Percentiles rank a stretch among this genome's conserved stretches.
These are phyloP conservation scores for Cyphomyrmex costatus DNA, from an alignment of 1,140 invertebrate genomes.

Conservation along the genomic window DNA sequence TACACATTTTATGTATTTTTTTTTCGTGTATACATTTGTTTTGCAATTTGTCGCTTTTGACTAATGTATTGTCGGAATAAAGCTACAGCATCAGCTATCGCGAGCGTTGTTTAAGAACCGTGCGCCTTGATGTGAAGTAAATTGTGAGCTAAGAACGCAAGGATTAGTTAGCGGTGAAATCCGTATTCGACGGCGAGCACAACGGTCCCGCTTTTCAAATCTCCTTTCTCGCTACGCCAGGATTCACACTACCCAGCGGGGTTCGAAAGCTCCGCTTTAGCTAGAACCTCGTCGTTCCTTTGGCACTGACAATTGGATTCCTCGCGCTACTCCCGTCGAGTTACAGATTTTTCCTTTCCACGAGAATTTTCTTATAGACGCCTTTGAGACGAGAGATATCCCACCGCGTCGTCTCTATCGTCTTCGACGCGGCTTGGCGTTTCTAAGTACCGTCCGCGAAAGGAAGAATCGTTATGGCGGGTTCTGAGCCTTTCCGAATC, in stretches of 20 bases:
- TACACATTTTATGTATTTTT: too few relatives aligned
- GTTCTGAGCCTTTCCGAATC: constrained; percentile 1
- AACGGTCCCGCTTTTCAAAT: constrained; percentile 48
- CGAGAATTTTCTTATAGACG: constrained; percentile 74
- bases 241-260: constrained; percentile 24
- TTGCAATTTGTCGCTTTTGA: neutral
- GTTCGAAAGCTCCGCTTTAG: constrained; percentile 39
- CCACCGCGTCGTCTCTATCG: constrained; percentile 22
- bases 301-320: constrained; percentile 80
- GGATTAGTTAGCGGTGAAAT: constrained; percentile 34
- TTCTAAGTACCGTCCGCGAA: constrained; percentile 68
- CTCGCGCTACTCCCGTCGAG: constrained; percentile 76
- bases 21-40: too few relatives aligned
- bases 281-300: constrained; percentile 64
- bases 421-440: constrained; percentile 47
- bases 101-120: constrained; percentile 16
- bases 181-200: constrained; percentile 22
- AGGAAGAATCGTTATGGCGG: constrained; percentile 70
- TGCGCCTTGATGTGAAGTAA: constrained; percentile 44
- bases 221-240: constrained; percentile 41
- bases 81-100: neutral
- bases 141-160: constrained; percentile 30
- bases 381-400: constrained; percentile 75
- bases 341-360: constrained; percentile 80
- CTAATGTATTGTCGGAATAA: neutral